These are phyloP conservation scores for Amblyopsis hoosieri DNA, from an alignment of 2,797 vertebrate species.

Conservation along the genomic window DNA sequence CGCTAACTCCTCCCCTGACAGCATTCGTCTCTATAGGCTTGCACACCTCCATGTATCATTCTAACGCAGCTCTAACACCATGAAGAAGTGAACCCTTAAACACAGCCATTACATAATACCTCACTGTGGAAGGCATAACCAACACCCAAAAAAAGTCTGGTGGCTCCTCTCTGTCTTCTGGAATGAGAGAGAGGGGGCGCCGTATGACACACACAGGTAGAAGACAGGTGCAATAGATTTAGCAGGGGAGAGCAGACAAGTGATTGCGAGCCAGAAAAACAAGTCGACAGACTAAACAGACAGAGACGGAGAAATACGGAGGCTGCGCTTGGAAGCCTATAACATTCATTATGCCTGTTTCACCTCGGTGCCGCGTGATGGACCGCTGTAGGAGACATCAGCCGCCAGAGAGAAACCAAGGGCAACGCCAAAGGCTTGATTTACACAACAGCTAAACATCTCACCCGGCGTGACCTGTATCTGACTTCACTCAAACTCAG, in stretches of 20 bases:
- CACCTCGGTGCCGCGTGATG: conserved; percentile 41
- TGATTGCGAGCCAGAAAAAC: conserved; percentile 3
- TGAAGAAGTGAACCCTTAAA: too few species aligned
- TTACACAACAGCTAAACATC: conserved; percentile 63
- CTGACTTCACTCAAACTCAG: conserved; percentile 39
- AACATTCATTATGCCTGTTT: conserved; percentile 66
- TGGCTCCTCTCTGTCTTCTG: too few species aligned
- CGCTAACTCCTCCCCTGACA: too few species aligned
- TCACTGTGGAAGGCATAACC: too few species aligned
- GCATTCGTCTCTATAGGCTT: too few species aligned
- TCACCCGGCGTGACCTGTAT: conserved; percentile 53
- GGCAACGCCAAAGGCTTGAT: conserved; percentile 54
- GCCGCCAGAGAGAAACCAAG: conserved; percentile 51
- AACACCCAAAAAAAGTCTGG: too few species aligned
- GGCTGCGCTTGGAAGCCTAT: conserved; percentile 41
- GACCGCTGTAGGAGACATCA: conserved; percentile 54
- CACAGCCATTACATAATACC: too few species aligned
- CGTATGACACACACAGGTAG: not conserved
- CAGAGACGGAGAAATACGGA: conserved; percentile 43
- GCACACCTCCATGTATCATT: too few species aligned
- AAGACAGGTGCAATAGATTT: conserved; percentile 1
- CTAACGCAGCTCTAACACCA: too few species aligned
- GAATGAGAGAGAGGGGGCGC: too few species aligned
- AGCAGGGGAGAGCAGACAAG: not conserved
- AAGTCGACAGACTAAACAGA: conserved; percentile 7